Base-by-base conservation (phyloP, 2,888 invertebrate species). In the Drosophila demipolita region DNA sequence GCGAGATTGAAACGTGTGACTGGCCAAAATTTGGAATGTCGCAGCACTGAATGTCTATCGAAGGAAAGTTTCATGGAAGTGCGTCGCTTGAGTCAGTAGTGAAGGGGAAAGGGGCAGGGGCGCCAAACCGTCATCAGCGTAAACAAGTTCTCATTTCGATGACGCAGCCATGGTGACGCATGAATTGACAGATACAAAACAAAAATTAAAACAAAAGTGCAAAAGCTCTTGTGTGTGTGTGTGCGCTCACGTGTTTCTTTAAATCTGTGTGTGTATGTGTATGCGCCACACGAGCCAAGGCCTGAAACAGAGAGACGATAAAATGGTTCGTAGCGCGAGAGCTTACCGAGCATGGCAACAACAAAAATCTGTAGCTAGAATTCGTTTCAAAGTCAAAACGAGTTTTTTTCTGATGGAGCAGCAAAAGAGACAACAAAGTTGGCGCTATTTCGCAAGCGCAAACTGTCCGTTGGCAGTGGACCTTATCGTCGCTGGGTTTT, bases 121-220 rank as follows among this genome's bases (percentile, higher is more conserved):
- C 26, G 49, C 40, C 29, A 53, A 55, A 42, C 55, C 78, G 78
- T 73, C 86, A 81, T 86, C 87, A 70, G 54, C 69, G 40, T 40
- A 75, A 78, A 52, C 77, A 75, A 74, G 77, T 63, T 77, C 49
- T 42, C 55, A 55, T 59, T 71, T 74, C 70, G 87, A 82, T 83
- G 83, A 83, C 83, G 83, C 83, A 83, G 83, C 78, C 64, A 53
- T 75, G 78, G 50, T 83, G 87, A 83, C 83, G 87, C 84, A 87
- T 86, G 49, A 26, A 74, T 45, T 20, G 49, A 12, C 26, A 55
- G n/a, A 55, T 54, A 23, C 23, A 38, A 33, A 38, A 52, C 40
- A 29, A 36, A 53, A 38, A n/a, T 26, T 40, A 26, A 49, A 29
- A 42, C 59, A 68, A 36, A 57, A 38, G 29, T 15, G 17, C 26